Evolutionary conservation across 2,888 invertebrate genomes (phyloP).

Genomic region (Blera fallax): DNA sequence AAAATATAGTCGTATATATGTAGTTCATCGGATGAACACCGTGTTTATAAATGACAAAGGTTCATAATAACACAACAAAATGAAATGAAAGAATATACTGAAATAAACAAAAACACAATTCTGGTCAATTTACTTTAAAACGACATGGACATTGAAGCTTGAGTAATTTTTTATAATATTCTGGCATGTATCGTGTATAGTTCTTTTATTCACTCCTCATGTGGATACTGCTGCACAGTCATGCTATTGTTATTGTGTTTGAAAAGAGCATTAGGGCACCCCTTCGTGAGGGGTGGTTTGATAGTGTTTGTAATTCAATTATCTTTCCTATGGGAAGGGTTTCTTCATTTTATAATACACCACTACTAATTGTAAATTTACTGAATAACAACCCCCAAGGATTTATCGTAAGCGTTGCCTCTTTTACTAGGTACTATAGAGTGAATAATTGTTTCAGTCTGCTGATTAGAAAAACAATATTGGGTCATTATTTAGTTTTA

Average conservation of each 20-base stretch:
- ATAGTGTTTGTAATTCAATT: conserved; percentile 43
- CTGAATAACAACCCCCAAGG: background rate
- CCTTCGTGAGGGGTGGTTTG: background rate
- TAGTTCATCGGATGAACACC: conserved; percentile 11
- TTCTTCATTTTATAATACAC: background rate
- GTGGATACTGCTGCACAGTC: background rate
- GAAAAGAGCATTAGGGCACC: conserved; percentile 8
- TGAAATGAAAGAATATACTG: background rate
- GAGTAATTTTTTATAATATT: background rate
- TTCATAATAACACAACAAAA: background rate
- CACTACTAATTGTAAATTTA: background rate
- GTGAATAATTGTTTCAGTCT: background rate
- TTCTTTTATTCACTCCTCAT: conserved; percentile 1
- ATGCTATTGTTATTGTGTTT: background rate
- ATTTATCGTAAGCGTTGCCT: background rate
- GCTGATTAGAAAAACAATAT: background rate
- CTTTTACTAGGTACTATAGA: background rate
- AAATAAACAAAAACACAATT: conserved; percentile 32
- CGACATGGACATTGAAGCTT: conserved; percentile 2
- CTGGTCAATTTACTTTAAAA: conserved; percentile 17
- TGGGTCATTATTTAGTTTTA: background rate
- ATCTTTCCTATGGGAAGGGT: conserved; percentile 12
- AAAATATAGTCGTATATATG: conserved; percentile 6
- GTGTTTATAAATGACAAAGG: conserved; percentile 3
- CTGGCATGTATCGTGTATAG: background rate